Base-by-base conservation (phyloP, 2,797 vertebrate species). In the Emydoidea blandingii region DNA sequence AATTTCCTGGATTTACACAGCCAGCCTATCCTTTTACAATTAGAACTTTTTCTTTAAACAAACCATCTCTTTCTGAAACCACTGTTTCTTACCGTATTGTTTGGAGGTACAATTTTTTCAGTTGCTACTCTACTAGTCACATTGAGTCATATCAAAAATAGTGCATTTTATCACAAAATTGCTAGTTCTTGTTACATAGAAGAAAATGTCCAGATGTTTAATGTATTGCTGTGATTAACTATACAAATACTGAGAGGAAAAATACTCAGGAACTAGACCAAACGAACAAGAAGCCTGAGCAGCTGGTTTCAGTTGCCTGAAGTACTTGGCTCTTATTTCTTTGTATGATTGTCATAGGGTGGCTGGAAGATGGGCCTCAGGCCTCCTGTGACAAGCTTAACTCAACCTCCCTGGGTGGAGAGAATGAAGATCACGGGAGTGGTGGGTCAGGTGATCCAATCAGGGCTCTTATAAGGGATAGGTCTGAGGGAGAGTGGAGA, bases 221-320 rank as follows among this genome's bases (percentile, higher is more conserved):
- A 59, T 97, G 83, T 91, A 93, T 83, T 81, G 78, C 91, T 87
- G 54, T 89, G 62, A 74, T 96, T 96, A 47, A 6, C 29, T 86
- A 95, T 91, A 82, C 83, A 92, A 94, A 84, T 91, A 65, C 85
- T 47, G 3, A 2, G 81, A 87, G 91, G 94, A 85, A 95, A 89
- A 87, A 50, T 95, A 86, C 52, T 93, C 3, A 57, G 93, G 72
- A 91, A 81, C 82, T 94, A 91, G 34, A 92, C 87, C 90, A 90
- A 96, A 92, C 62, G 29, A 91, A 78, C 90, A 91, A 93, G 50
- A 93, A 85, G 95, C 47, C 78, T 92, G 78, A 94, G 80, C 76
- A 52, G 50, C 87, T 89, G 88, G 82, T 59, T 96, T 87, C 94
- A 0, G 65, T 93, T 95, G 84, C 29, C 83, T 83, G 0, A 0